Conservation (phyloP, 2,888 invertebrate species). For the Epirrhoe alternata region DNA sequence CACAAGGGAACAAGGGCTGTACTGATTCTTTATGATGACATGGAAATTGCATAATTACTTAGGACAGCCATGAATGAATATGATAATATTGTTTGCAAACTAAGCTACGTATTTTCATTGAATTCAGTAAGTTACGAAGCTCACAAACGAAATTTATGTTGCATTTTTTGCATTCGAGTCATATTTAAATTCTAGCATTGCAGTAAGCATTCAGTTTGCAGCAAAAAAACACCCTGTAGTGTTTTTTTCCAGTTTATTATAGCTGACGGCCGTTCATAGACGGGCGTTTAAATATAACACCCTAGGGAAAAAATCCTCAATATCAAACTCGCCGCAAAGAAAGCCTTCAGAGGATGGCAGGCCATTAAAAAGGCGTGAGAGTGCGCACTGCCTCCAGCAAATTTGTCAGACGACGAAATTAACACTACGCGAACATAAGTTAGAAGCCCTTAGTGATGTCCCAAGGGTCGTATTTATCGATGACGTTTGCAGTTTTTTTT, state of each 20-base stretch:
- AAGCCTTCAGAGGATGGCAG: conserved; percentile 48
- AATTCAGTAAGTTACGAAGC: conserved; percentile 36
- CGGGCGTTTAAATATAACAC: background rate
- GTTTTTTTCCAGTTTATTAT: background rate
- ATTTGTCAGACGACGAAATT: conserved; percentile 78
- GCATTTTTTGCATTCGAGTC: too few species aligned
- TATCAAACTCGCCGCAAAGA: conserved; percentile 55
- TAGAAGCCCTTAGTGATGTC: conserved; percentile 50
- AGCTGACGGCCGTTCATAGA: background rate
- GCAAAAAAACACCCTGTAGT: too few species aligned
- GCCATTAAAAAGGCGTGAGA: conserved; percentile 56
- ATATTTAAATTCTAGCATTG: too few species aligned
- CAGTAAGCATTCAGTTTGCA: too few species aligned
- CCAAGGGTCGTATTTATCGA: conserved; percentile 58
- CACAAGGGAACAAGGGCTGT: conserved; percentile 59
- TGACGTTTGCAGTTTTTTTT: conserved; percentile 39
- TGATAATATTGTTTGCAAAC: conserved; percentile 54
- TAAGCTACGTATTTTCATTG: conserved; percentile 27
- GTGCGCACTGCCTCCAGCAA: conserved; percentile 60
- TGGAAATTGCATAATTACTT: conserved; percentile 57
- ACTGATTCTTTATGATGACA: conserved; percentile 62
- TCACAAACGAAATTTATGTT: background rate
- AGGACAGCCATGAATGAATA: conserved; percentile 60
- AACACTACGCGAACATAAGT: conserved; percentile 77
- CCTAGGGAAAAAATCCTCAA: conserved; percentile 21